A percentile compares a stretch with the other conserved stretches of the same genome.
Conservation (phyloP, 2,113 vertebrate genomes). For the Percopsis transmontana region DNA sequence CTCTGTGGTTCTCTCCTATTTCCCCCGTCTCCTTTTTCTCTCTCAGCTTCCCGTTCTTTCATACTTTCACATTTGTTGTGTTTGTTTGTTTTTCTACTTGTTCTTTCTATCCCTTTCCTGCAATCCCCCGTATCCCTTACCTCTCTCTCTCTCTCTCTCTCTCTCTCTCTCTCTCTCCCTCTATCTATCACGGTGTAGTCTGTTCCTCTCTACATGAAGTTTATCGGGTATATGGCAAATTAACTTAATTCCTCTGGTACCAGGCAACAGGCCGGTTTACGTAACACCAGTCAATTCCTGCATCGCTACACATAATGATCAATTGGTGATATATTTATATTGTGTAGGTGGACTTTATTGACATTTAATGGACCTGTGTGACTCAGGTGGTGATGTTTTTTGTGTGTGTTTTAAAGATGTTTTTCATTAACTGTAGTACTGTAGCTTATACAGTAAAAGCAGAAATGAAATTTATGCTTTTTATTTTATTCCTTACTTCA, state of each 20-base stretch:
- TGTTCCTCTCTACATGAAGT: conserved; percentile 49
- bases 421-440: too few species aligned
- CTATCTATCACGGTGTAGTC: conserved; percentile 43
- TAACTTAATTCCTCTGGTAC: conserved; percentile 47
- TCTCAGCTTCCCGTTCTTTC: background rate
- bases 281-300: conserved; percentile 28
- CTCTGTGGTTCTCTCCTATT: background rate
- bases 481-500: too few species aligned
- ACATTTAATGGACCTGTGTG: background rate
- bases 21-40: background rate
- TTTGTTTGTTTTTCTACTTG: too few species aligned
- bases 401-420: too few species aligned
- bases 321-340: conserved; percentile 13
- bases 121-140: background rate
- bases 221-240: conserved; percentile 47
- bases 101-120: too few species aligned
- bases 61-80: too few species aligned
- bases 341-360: background rate
- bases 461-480: too few species aligned
- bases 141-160: conserved; percentile 2
- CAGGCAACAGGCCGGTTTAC: conserved; percentile 20
- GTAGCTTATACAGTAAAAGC: too few species aligned
- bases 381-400: background rate
- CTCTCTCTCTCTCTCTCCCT: conserved; percentile 5
- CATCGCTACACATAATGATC: conserved; percentile 26